phyloP scores from a whole-genome alignment of 2,797 vertebrate genomes.

The Megalops cyprinoides region DNA sequence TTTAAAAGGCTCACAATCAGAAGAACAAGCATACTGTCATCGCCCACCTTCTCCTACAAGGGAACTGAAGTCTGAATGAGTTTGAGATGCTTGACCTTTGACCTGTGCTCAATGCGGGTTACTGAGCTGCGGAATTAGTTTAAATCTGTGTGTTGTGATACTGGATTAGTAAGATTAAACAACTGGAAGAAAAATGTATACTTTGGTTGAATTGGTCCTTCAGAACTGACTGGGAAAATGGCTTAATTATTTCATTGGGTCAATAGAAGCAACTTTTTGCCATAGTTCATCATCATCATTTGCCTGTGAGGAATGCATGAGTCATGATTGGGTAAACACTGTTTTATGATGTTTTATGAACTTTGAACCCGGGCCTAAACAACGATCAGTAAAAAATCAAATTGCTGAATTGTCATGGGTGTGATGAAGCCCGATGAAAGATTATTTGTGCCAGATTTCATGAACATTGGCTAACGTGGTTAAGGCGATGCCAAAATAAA shows the following conservation, averaged over 20 bases:
- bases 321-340: too few relatives aligned
- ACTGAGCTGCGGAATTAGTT: too few relatives aligned
- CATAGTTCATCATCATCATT: too few relatives aligned
- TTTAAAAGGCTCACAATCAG: background rate
- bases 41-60: background rate
- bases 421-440: conserved; percentile 39
- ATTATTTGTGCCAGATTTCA: conserved; percentile 42
- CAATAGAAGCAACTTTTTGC: too few relatives aligned
- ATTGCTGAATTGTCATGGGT: conserved; percentile 44
- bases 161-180: too few relatives aligned
- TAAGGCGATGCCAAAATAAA: conserved; percentile 56
- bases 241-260: background rate
- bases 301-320: background rate
- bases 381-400: conserved; percentile 31
- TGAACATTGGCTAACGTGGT: conserved; percentile 47
- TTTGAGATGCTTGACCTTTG: background rate
- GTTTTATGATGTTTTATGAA: too few relatives aligned
- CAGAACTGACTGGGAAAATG: too few relatives aligned
- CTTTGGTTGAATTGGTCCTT: too few relatives aligned
- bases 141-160: too few relatives aligned
- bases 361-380: conserved; percentile 45
- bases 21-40: background rate
- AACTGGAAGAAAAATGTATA: too few relatives aligned
- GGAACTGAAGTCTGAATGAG: too few relatives aligned
- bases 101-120: too few relatives aligned